Conservation (phyloP, 2,888 invertebrate genomes). For the Glyphotaelius pellucidus region DNA sequence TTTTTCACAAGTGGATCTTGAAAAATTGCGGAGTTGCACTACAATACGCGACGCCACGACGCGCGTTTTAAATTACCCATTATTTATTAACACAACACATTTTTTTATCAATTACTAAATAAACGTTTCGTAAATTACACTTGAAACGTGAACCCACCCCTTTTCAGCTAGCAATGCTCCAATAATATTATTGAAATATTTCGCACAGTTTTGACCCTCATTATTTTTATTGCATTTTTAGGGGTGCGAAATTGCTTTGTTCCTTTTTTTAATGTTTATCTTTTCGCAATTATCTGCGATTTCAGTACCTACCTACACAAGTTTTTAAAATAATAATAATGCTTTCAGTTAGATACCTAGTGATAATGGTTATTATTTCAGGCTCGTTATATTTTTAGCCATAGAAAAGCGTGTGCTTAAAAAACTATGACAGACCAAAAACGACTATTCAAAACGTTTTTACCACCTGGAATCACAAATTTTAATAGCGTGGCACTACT, state of each 20-base stretch:
- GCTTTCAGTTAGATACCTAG: neutral
- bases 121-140: neutral
- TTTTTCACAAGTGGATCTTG: neutral
- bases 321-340: neutral
- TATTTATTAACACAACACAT: neutral
- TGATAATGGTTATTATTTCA: neutral
- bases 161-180: neutral
- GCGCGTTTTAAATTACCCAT: neutral
- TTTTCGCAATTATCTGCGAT: conserved; percentile 8
- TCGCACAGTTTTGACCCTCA: conserved; percentile 4
- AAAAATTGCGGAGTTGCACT: neutral
- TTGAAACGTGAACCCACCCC: neutral
- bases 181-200: neutral
- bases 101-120: neutral
- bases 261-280: conserved; percentile 20
- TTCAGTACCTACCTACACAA: neutral
- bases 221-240: conserved; percentile 15
- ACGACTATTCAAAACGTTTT: neutral
- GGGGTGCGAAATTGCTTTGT: conserved; percentile 23
- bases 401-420: neutral
- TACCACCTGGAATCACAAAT: neutral
- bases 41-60: neutral
- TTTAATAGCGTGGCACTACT: neutral
- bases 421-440: neutral
- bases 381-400: neutral